phyloP scores from a whole-genome alignment of 2,888 invertebrate species.

The Hetaerina titia region DNA sequence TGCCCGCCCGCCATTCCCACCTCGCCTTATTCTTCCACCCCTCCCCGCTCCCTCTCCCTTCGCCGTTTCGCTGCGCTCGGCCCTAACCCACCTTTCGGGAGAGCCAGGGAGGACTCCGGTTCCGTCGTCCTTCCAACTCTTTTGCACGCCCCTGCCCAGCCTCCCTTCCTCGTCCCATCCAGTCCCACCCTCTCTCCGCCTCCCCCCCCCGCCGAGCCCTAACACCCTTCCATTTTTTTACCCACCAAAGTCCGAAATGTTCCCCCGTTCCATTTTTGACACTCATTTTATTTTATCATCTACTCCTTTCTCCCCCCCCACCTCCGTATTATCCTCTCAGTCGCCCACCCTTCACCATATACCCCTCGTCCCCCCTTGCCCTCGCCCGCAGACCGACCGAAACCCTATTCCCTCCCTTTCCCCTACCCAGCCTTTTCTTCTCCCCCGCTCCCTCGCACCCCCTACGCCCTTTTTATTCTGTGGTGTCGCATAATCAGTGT shows the following conservation, averaged over 20 bases:
- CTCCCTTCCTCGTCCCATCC: background rate
- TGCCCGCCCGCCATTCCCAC: background rate
- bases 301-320: background rate
- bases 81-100: background rate
- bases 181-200: too few relatives aligned
- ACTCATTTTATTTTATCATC: constrained; percentile 66
- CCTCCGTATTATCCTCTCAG: background rate
- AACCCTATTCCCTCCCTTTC: background rate
- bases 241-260: constrained; percentile 56
- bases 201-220: background rate
- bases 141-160: background rate
- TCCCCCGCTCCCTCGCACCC: background rate
- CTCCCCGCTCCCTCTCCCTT: background rate
- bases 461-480: constrained; percentile 37
- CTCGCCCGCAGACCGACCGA: background rate
- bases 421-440: background rate
- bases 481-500: constrained; percentile 68
- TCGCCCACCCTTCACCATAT: background rate
- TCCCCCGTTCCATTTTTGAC: constrained; percentile 49
- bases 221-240: constrained; percentile 23
- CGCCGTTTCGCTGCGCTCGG: background rate
- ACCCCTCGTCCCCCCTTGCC: background rate
- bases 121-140: background rate
- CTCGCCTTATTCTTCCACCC: constrained; percentile 24
- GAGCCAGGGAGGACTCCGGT: background rate